These are phyloP conservation scores for Gibbula magus DNA, from an alignment of 2,888 invertebrate genomes.

Conservation along the genomic window DNA sequence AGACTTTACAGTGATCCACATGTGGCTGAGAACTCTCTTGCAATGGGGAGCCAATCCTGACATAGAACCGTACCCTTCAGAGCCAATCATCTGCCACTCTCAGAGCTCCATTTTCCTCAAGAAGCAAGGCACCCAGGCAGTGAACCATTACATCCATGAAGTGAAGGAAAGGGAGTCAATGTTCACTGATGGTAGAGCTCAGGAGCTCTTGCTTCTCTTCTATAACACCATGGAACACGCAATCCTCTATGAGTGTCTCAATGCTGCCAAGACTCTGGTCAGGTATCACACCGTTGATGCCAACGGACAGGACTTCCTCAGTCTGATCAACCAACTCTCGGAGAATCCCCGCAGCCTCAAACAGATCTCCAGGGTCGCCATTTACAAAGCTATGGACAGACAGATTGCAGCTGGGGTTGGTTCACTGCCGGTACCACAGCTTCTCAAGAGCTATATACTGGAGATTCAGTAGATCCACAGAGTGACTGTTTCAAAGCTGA, in stretches of 20 bases:
- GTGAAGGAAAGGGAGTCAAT: conserved; percentile 80
- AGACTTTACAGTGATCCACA: conserved; percentile 83
- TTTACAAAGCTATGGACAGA: conserved; percentile 82
- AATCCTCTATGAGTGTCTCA: conserved; percentile 82
- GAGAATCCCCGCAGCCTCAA: conserved; percentile 83
- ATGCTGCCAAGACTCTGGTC: conserved; percentile 79
- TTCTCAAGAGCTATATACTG: conserved; percentile 82
- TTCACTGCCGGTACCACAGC: conserved; percentile 82
- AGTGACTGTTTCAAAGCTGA: no score
- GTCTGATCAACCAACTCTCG: conserved; percentile 80
- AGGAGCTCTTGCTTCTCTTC: conserved; percentile 80
- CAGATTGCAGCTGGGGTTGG: conserved; percentile 82
- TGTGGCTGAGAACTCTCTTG: conserved; percentile 82
- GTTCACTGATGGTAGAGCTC: conserved; percentile 81
- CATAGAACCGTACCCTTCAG: conserved; percentile 78
- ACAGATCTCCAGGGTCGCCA: conserved; percentile 83
- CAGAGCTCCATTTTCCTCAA: conserved; percentile 78
- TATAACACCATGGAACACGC: conserved; percentile 81
- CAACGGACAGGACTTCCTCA: conserved; percentile 57
- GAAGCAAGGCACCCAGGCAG: conserved; percentile 76
- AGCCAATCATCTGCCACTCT: conserved; percentile 77
- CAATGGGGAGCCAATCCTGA: conserved; percentile 86
- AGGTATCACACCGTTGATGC: conserved; percentile 79
- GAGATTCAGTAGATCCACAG: conserved; percentile 15
- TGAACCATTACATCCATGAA: conserved; percentile 81